phyloP scores from a whole-genome alignment of 1,140 invertebrate genomes.

The Euglossa dilemma region DNA sequence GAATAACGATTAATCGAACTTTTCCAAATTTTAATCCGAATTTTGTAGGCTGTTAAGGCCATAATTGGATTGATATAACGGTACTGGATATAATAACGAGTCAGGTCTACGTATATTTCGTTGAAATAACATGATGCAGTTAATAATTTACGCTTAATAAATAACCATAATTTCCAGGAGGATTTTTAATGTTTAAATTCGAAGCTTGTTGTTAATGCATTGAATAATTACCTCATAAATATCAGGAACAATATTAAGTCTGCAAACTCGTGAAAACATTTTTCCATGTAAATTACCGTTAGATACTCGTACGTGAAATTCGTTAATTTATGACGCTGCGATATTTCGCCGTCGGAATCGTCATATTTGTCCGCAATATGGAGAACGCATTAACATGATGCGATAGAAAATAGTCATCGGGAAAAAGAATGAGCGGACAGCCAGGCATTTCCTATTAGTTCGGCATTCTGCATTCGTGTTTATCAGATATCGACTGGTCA shows the following conservation, averaged over 20 bases:
- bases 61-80: not conserved
- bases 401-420: not conserved
- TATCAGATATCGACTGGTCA: constrained; percentile 20
- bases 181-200: not conserved
- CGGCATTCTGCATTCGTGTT: not conserved
- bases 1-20: not conserved
- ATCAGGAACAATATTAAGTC: not conserved
- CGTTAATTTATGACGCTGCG: not conserved
- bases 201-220: not conserved
- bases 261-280: not conserved
- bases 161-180: not conserved
- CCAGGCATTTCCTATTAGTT: not conserved
- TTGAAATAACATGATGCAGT: not conserved
- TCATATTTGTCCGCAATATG: not conserved
- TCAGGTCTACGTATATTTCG: not conserved
- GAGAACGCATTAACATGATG: not conserved
- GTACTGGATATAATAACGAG: not conserved
- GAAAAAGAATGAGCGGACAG: not conserved
- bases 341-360: too few species aligned
- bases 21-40: not conserved
- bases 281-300: not conserved
- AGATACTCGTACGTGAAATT: not conserved
- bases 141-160: not conserved
- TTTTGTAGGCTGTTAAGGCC: not conserved
- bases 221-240: not conserved